Conservation (phyloP, 2,888 invertebrate genomes). For the Cryptocephalus moraei region DNA sequence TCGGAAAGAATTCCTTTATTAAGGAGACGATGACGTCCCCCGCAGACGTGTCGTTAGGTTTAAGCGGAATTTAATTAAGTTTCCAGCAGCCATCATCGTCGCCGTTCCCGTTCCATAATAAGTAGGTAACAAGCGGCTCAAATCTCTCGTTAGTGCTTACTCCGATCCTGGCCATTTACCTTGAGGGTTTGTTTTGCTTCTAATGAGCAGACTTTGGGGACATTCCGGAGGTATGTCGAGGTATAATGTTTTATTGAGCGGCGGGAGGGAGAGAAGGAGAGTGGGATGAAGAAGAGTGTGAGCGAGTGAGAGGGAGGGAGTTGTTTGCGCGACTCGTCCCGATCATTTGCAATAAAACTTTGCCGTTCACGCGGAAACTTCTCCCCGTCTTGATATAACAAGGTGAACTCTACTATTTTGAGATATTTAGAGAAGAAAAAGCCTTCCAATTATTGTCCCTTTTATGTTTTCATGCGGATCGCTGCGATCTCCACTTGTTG, state of each 20-base stretch:
- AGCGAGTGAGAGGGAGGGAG: constrained; percentile 7
- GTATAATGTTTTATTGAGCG: constrained; percentile 21
- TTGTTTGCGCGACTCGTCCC: constrained; percentile 20
- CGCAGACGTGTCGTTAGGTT: too few species aligned
- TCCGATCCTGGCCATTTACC: constrained; percentile 3
- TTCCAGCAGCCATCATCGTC: too few species aligned
- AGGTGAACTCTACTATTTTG: constrained; percentile 19
- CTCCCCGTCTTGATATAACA: constrained; percentile 22
- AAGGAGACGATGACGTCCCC: too few species aligned
- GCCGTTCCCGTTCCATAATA: too few species aligned
- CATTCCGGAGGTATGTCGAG: constrained; percentile 14
- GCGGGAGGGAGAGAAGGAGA: constrained; percentile 5
- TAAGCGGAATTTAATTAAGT: too few species aligned
- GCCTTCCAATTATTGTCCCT: constrained; percentile 16
- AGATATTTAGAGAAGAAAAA: constrained; percentile 13
- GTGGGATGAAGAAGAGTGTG: neutral
- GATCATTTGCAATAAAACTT: constrained; percentile 26
- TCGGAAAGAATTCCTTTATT: too few species aligned
- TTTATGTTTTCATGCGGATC: constrained; percentile 11
- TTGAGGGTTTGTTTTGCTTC: constrained; percentile 13
- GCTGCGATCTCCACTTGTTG: constrained; percentile 3
- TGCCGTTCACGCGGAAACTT: constrained; percentile 25
- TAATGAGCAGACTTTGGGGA: constrained; percentile 17
- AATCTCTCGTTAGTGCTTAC: too few species aligned
- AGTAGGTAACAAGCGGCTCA: too few species aligned